phyloP scores from a whole-genome alignment of 2,888 invertebrate species.

The Camponotus fellah region DNA sequence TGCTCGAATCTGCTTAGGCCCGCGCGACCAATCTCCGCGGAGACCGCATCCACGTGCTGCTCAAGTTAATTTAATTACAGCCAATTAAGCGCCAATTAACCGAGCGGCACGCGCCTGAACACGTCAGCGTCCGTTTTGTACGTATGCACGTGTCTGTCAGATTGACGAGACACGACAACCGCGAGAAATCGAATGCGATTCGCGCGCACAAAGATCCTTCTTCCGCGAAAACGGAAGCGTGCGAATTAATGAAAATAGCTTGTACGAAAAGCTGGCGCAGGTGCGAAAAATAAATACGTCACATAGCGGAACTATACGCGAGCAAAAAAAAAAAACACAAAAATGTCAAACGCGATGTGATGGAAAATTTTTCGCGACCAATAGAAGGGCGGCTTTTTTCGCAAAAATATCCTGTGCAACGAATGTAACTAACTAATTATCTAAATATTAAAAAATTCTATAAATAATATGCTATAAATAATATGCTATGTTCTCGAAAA shows the following conservation, averaged over 20 bases:
- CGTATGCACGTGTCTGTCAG: slow-evolving; percentile 63
- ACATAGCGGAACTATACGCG: background rate
- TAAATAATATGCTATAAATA: background rate
- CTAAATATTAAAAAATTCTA: background rate
- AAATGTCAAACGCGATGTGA: background rate
- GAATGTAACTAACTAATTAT: background rate
- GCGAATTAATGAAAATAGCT: background rate
- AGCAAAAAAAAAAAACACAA: background rate
- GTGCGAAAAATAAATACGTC: background rate
- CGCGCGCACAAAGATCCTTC: background rate
- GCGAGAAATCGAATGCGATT: slow-evolving; percentile 57
- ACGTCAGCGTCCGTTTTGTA: slow-evolving; percentile 52
- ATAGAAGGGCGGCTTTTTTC: background rate
- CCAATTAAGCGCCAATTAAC: slow-evolving; percentile 83
- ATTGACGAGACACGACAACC: slow-evolving; percentile 69
- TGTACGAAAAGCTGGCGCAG: background rate
- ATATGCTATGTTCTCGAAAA: background rate
- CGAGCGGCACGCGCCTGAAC: slow-evolving; percentile 69
- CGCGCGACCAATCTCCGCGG: slow-evolving; percentile 72
- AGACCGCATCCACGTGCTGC: slow-evolving; percentile 73
- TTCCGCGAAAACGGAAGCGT: background rate
- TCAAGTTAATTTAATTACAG: slow-evolving; percentile 82
- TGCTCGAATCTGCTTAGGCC: slow-evolving; percentile 55
- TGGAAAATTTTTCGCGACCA: slow-evolving; percentile 3
- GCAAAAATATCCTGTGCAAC: background rate